A percentile compares a stretch with the other conserved stretches of the same genome.
Evolutionary conservation across 2,113 vertebrate species (phyloP).

Genomic region (human): GRCh38 chr9:34271001-34271500

Average conservation of each 20-base stretch:
- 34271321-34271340: neutral
- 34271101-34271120: slow-evolving; percentile 45
- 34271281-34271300: slow-evolving; percentile 72
- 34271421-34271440: slow-evolving; percentile 63
- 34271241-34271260: slow-evolving; percentile 51
- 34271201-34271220: slow-evolving; percentile 22
- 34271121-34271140: slow-evolving; percentile 43
- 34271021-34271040: too few relatives aligned
- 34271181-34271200: slow-evolving; percentile 43
- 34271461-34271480: slow-evolving; percentile 72
- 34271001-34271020: too few relatives aligned
- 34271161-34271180: slow-evolving; percentile 28
- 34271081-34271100: neutral
- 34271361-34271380: slow-evolving; percentile 65
- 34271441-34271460: slow-evolving; percentile 64
- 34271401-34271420: slow-evolving; percentile 63
- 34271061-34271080: too few relatives aligned
- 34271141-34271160: slow-evolving; percentile 35
- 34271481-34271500: slow-evolving; percentile 45
- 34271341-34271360: neutral
- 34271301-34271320: slow-evolving; percentile 65
- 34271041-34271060: too few relatives aligned
- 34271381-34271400: slow-evolving; percentile 70
- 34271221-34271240: slow-evolving; percentile 63
- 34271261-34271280: slow-evolving; percentile 58